Evolutionary conservation across 1,140 invertebrate genomes (phyloP), one percentile per base, ranked within the genome.

Genomic region (Hycleus phaleratus): DNA sequence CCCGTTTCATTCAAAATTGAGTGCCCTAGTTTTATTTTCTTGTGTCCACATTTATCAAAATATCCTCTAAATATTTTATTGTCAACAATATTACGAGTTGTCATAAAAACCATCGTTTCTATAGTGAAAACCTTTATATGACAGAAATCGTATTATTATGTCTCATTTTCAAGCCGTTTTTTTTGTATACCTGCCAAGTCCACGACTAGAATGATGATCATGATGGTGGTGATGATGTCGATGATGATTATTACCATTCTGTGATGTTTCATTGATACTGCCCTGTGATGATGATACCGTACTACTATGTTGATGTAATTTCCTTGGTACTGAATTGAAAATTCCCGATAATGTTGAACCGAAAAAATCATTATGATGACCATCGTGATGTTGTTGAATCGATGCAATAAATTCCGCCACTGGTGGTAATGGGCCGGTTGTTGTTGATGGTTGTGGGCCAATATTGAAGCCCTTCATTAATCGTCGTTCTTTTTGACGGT

Each of bases 401-500:
- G 84, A 86, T 0, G 85, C 82, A 58, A 85, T 81, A 65, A 87
- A 85, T 73, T 90, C 88, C 25, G 86, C 85, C 6, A 89, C 86
- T 1, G 86, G 86, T 25, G 86, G 82, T 45, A 89, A 73, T 12
- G 80, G 79, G 4, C 72, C 73, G 6, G 81, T 80, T 26, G 79
- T 74, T 7, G 76, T 77, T 9, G 79, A 79, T 3, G 87, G 85
- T 39, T 82, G 78, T 0, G 84, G 82, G 2, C 83, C 86, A 44
- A 93, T 90, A 75, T 95, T 93, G 79, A 95, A 95, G 2, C 93
- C 93, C 73, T 95, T 95, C 91, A 95, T 94, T 26, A 95, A 76
- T 0, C 92, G 82, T 0, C 93, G 81, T 70, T 95, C 92, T 75
- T 93, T 93, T 73, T 94, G 91, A 0, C 92, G 82, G 71, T 93